Evolutionary conservation across 1,140 invertebrate species (phyloP).

Genomic region (Adoxophyes honmai): DNA sequence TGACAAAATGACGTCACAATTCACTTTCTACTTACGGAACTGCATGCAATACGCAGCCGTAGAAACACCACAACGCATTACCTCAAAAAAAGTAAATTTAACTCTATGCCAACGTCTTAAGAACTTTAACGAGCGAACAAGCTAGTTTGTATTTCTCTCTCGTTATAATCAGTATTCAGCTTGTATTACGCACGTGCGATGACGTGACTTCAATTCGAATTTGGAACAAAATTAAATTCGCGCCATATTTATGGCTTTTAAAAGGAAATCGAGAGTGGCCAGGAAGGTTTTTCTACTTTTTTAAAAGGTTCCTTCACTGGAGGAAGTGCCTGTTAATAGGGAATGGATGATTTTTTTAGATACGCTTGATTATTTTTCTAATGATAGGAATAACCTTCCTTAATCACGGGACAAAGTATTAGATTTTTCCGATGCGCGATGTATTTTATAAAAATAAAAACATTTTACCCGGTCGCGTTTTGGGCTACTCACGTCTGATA

Average conservation of each 20-base stretch:
- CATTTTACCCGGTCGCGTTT: too few relatives aligned
- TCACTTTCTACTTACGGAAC: slow-evolving; percentile 9
- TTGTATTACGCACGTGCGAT: slow-evolving; percentile 51
- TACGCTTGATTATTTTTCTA: too few relatives aligned
- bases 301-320: slow-evolving; percentile 20
- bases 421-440: too few relatives aligned
- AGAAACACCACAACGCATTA: too few relatives aligned
- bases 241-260: slow-evolving; percentile 66
- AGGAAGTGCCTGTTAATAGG: slow-evolving; percentile 16
- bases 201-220: slow-evolving; percentile 67
- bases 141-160: not conserved
- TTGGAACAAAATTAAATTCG: slow-evolving; percentile 61
- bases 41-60: not conserved
- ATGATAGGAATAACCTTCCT: too few relatives aligned
- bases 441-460: too few relatives aligned
- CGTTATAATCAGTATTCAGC: slow-evolving; percentile 13
- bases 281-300: slow-evolving; percentile 16
- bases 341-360: slow-evolving; percentile 13
- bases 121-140: too few relatives aligned
- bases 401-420: too few relatives aligned
- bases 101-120: too few relatives aligned
- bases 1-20: slow-evolving; percentile 4
- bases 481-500: too few relatives aligned
- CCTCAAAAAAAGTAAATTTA: too few relatives aligned
- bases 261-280: slow-evolving; percentile 48